Evolutionary conservation across 1,140 invertebrate species (phyloP).

Genomic region (Nasonia vitripennis): DNA sequence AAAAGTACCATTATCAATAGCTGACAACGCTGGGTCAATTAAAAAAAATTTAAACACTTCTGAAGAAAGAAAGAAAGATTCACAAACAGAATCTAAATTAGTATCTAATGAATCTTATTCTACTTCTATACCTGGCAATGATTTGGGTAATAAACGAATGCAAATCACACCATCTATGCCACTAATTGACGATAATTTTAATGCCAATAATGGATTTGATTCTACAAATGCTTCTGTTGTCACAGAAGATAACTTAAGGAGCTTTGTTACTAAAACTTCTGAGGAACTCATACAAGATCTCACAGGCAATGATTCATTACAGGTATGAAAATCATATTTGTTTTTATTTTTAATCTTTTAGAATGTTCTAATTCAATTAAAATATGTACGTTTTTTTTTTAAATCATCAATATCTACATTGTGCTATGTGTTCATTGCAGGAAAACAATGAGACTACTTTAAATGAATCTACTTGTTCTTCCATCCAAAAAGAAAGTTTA

Average conservation of each 20-base stretch:
- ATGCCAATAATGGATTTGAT: conserved; percentile 43
- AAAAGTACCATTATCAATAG: conserved; percentile 56
- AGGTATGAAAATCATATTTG: conserved; percentile 29
- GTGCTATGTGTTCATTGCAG: conserved; percentile 23
- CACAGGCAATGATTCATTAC: conserved; percentile 36
- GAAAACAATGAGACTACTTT: conserved; percentile 2
- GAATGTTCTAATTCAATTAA: background rate
- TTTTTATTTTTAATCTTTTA: background rate
- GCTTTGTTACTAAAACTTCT: conserved; percentile 37
- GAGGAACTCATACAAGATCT: conserved; percentile 43
- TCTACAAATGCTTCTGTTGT: conserved; percentile 38
- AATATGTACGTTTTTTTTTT: background rate
- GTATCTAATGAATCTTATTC: conserved; percentile 59
- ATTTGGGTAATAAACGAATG: conserved; percentile 44
- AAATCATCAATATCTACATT: background rate
- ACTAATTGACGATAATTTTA: conserved; percentile 69
- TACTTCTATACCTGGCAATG: conserved; percentile 66
- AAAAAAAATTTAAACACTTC: conserved; percentile 64
- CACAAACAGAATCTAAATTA: conserved; percentile 42
- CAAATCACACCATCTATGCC: conserved; percentile 72
- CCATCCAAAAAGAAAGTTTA: conserved; percentile 39
- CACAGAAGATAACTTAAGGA: conserved; percentile 31
- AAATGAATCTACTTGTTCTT: background rate
- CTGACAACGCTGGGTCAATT: conserved; percentile 68
- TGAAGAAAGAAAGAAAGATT: background rate